These are phyloP conservation scores for Cephalopachus bancanus DNA, from an alignment of 2,797 vertebrate species.

Conservation along the genomic window DNA sequence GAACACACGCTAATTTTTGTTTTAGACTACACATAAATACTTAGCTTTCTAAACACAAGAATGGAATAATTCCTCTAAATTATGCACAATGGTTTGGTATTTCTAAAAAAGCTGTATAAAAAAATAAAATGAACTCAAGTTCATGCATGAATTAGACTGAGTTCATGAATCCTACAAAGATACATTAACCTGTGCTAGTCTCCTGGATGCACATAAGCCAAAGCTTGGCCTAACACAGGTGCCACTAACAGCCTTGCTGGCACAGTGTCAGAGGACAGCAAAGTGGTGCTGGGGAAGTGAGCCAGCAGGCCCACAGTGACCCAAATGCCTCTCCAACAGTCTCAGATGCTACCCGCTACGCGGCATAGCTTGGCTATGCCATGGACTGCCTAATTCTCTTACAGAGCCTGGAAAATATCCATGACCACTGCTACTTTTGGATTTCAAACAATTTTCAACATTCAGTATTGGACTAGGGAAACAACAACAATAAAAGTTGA, in stretches of 20 bases:
- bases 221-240: not conserved
- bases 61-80: slow-evolving; percentile 60
- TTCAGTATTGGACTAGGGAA: not conserved
- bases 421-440: not conserved
- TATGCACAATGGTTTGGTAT: slow-evolving; percentile 59
- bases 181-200: not conserved
- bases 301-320: not conserved
- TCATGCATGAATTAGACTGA: slow-evolving; percentile 27
- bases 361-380: not conserved
- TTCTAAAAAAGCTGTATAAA: slow-evolving; percentile 22
- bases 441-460: slow-evolving; percentile 39
- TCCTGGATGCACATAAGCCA: not conserved
- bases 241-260: not conserved
- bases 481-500: slow-evolving; percentile 1
- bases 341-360: not conserved
- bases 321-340: not conserved
- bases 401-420: not conserved
- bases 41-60: slow-evolving; percentile 52
- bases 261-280: not conserved
- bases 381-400: not conserved
- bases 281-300: not conserved
- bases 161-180: slow-evolving; percentile 38
- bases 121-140: slow-evolving; percentile 32
- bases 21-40: slow-evolving; percentile 49
- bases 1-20: not conserved